These are phyloP conservation scores for Drosophila orena DNA, from an alignment of 1,140 invertebrate genomes.

Conservation along the genomic window DNA sequence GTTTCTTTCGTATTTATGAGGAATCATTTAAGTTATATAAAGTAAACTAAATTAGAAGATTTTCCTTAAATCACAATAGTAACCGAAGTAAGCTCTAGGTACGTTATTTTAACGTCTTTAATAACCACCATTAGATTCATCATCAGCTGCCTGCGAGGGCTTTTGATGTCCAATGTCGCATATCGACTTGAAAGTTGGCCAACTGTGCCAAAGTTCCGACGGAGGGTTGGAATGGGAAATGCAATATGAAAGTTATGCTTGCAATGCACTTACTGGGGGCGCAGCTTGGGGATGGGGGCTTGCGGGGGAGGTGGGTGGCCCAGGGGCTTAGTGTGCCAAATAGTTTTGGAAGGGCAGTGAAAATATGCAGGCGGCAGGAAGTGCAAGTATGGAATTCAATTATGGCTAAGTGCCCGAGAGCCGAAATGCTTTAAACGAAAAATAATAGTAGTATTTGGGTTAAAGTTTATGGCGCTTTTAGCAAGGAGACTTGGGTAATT, in stretches of 20 bases:
- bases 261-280: slow-evolving; percentile 48
- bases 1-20: too few relatives aligned
- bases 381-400: slow-evolving; percentile 65
- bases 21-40: too few relatives aligned
- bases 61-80: too few relatives aligned
- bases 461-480: slow-evolving; percentile 16
- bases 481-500: slow-evolving; percentile 6
- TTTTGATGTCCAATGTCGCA: slow-evolving; percentile 52
- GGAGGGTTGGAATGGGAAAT: slow-evolving; percentile 5
- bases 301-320: neutral
- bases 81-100: neutral
- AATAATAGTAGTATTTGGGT: slow-evolving; percentile 19
- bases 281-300: neutral
- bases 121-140: slow-evolving; percentile 10
- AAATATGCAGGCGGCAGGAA: slow-evolving; percentile 29
- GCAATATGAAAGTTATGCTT: slow-evolving; percentile 71
- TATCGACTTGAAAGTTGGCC: slow-evolving; percentile 62
- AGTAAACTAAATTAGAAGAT: neutral
- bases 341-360: slow-evolving; percentile 44
- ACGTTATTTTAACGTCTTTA: neutral
- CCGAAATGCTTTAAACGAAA: slow-evolving; percentile 31
- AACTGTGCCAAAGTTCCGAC: slow-evolving; percentile 39
- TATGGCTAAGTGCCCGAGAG: slow-evolving; percentile 54
- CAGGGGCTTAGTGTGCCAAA: slow-evolving; percentile 43
- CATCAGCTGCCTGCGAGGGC: slow-evolving; percentile 9